These are phyloP conservation scores for Epinotia demarniana DNA, from an alignment of 2,888 invertebrate genomes.

Conservation along the genomic window DNA sequence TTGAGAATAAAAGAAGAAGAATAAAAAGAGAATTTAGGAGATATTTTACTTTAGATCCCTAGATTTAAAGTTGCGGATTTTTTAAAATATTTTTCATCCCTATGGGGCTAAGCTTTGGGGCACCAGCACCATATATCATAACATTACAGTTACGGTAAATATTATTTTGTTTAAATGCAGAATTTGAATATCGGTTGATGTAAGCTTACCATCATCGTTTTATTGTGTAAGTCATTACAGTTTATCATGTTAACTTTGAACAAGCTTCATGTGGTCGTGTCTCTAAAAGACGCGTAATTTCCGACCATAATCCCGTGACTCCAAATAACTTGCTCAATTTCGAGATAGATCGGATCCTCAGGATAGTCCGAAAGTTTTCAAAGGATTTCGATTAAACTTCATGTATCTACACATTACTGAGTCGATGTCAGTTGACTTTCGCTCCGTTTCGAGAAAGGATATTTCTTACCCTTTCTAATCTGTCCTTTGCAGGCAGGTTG, in stretches of 20 bases:
- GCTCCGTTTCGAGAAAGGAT: conserved; percentile 18
- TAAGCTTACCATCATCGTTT: not conserved
- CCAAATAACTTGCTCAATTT: conserved; percentile 27
- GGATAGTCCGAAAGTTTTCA: conserved; percentile 34
- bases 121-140: no score
- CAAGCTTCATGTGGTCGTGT: not conserved
- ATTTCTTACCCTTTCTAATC: conserved; percentile 13
- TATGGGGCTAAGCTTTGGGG: no score
- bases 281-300: conserved; percentile 17
- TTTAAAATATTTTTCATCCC: no score
- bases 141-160: no score
- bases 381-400: conserved; percentile 41
- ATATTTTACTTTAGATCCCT: no score
- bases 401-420: conserved; percentile 37
- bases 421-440: conserved; percentile 16
- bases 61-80: no score
- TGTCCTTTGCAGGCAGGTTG: conserved; percentile 6
- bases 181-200: no score
- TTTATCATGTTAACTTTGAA: not conserved
- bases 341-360: conserved; percentile 22
- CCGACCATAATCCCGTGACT: conserved; percentile 12
- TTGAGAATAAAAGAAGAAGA: no score
- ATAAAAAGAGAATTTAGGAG: no score
- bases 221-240: not conserved
- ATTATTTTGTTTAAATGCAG: no score